Percentiles rank a stretch among this genome's conserved stretches.
phyloP scores from a whole-genome alignment of 2,797 vertebrate species.

The Craterocephalus amniculus region DNA sequence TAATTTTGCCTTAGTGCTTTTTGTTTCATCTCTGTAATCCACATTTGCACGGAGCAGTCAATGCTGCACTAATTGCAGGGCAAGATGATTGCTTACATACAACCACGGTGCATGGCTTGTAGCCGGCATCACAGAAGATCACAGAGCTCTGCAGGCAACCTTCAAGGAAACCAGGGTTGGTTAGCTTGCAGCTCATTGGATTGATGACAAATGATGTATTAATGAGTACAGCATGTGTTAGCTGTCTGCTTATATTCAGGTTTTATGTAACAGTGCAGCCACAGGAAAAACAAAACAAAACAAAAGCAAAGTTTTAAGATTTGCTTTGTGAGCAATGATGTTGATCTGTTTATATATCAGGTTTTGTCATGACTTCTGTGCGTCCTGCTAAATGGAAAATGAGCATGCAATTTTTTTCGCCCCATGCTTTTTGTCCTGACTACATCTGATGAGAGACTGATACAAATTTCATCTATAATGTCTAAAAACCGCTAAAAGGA shows the following conservation, averaged over 20 bases:
- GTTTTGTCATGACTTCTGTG: constrained; percentile 13
- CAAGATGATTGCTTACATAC: constrained; percentile 66
- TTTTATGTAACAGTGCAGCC: constrained; percentile 43
- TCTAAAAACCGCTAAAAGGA: not conserved
- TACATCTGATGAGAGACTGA: not conserved
- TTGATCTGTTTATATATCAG: constrained; percentile 4
- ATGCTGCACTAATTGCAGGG: constrained; percentile 50
- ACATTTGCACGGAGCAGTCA: constrained; percentile 48
- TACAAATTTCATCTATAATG: not conserved
- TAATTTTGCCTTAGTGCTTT: constrained; percentile 51
- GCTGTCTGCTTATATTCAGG: constrained; percentile 6
- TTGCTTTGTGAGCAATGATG: constrained; percentile 22
- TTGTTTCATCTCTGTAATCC: constrained; percentile 48
- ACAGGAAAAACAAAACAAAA: constrained; percentile 2
- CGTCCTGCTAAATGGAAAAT: not conserved
- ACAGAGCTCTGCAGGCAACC: constrained; percentile 55
- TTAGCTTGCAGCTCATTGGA: constrained; percentile 44
- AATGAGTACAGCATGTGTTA: constrained; percentile 63
- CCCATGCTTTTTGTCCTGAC: not conserved
- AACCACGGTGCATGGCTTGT: constrained; percentile 33
- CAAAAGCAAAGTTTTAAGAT: constrained; percentile 27
- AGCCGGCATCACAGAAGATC: constrained; percentile 29
- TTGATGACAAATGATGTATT: constrained; percentile 66
- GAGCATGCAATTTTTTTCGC: not conserved
- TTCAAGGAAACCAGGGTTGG: constrained; percentile 46